Percentiles rank a stretch among this genome's conserved stretches.
These are phyloP conservation scores for Merops nubicus DNA, from an alignment of 2,113 vertebrate species.

Conservation along the genomic window DNA sequence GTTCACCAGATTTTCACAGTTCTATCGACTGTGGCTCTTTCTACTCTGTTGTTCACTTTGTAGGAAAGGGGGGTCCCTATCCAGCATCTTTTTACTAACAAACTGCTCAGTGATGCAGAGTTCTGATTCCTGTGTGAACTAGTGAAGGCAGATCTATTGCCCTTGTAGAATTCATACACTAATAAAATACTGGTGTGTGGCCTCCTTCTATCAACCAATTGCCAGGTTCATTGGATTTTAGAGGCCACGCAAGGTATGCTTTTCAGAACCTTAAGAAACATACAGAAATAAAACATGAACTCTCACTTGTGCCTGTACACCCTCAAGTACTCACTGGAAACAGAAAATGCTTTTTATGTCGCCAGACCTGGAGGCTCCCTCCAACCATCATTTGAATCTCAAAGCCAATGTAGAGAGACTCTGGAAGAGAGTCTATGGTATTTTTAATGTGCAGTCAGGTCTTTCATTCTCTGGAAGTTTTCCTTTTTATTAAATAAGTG, in stretches of 20 bases:
- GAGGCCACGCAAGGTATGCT: neutral
- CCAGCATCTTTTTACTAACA: neutral
- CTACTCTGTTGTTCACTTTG: neutral
- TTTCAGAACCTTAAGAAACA: neutral
- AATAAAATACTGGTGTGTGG: neutral
- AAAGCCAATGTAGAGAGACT: neutral
- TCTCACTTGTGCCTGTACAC: neutral
- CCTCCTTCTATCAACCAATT: neutral
- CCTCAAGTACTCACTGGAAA: neutral
- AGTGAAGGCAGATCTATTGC: neutral
- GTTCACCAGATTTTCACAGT: neutral
- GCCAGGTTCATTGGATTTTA: neutral
- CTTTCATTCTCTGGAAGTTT: neutral
- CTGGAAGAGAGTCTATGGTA: neutral
- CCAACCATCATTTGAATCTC: neutral
- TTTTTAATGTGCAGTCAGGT: neutral
- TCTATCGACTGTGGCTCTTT: neutral
- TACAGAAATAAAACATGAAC: neutral
- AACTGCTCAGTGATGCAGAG: neutral
- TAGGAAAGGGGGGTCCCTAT: neutral
- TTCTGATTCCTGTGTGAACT: neutral
- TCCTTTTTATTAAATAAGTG: neutral
- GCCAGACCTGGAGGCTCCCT: neutral
- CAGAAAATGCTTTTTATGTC: neutral
- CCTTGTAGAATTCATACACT: neutral